phyloP scores from a whole-genome alignment of 2,797 vertebrate genomes.

The Platyrinchus mystaceus region DNA sequence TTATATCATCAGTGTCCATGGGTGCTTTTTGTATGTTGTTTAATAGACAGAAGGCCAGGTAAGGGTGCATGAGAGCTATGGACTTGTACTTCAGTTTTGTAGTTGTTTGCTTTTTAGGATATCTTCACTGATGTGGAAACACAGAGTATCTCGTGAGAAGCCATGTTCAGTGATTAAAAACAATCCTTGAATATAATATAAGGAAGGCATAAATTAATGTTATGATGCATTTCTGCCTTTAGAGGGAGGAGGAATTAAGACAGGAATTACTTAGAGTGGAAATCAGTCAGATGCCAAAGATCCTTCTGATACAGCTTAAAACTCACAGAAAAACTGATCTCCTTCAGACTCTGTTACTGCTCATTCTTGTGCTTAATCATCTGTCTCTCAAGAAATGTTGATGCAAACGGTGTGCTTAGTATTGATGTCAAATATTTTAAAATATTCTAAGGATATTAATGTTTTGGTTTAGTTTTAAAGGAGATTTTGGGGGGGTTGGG shows the following conservation, averaged over 20 bases:
- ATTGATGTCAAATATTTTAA: not conserved
- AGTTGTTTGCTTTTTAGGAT: not conserved
- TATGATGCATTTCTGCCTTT: not conserved
- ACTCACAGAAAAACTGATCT: not conserved
- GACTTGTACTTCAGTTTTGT: not conserved
- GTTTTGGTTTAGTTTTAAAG: not conserved
- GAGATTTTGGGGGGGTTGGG: not conserved
- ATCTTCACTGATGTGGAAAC: not conserved
- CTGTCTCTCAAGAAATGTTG: not conserved
- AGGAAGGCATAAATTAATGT: not conserved
- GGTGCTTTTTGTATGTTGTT: not conserved
- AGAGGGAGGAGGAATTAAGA: not conserved
- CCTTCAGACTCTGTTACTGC: not conserved
- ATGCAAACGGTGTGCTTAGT: not conserved
- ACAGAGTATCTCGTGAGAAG: not conserved
- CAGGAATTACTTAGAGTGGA: not conserved
- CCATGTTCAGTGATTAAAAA: not conserved
- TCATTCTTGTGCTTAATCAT: not conserved
- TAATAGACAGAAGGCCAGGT: not conserved
- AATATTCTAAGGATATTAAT: not conserved
- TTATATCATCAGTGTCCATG: accelerated
- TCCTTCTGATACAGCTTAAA: not conserved
- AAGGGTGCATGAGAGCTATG: not conserved
- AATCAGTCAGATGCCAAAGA: not conserved
- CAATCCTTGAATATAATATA: not conserved